Evolutionary conservation across 1,140 invertebrate species (phyloP), one percentile per base, ranked within the genome.

Genomic region (Sarcophaga bullata): DNA sequence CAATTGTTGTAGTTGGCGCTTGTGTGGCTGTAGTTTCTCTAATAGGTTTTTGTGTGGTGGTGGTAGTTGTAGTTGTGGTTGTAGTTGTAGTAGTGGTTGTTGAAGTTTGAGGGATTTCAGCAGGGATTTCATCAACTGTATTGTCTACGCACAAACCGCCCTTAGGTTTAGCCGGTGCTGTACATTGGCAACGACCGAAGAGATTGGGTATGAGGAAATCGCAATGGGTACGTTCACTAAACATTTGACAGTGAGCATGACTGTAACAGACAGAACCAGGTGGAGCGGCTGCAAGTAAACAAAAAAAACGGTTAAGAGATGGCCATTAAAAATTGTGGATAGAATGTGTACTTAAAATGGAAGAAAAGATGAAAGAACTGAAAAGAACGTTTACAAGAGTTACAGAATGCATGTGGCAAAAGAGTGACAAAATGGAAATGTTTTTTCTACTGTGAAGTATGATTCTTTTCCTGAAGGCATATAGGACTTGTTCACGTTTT

Each of bases 231-330:
- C 96, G 94, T 73, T 92, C 92, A 84, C 96, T 95, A 92, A 94
- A 96, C 83, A 97, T 92, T 81, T 93, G 93, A 88, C 97, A 98
- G 87, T 97, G 96, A 72, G 94, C 94, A 87, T 97, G 95, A 86
- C 95, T 96, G 90, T 97, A 96, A 88, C 97, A 98, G n/a, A 97
- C 95, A 83, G 96, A 94, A 73, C 95, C 95, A 19, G 96, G 93
- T 87, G 93, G 94, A n/a, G 96, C 95, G 85, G 96, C 96, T 98
- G 91, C 75, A 93, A 92, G 82, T 83, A 84, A 84, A 85, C 86
- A 81, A 82, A 10, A 75, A 47, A 76, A 82, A 82, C 8, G 13
- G 0, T 73, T 73, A 4, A 25, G 7, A 78, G 48, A 19, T 6
- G 62, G 62, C 62, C 6, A 68, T 78, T 48, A n/a, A 49, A 15